These are phyloP conservation scores for Alviniconcha strummeri DNA, from an alignment of 2,888 invertebrate species.

Conservation along the genomic window DNA sequence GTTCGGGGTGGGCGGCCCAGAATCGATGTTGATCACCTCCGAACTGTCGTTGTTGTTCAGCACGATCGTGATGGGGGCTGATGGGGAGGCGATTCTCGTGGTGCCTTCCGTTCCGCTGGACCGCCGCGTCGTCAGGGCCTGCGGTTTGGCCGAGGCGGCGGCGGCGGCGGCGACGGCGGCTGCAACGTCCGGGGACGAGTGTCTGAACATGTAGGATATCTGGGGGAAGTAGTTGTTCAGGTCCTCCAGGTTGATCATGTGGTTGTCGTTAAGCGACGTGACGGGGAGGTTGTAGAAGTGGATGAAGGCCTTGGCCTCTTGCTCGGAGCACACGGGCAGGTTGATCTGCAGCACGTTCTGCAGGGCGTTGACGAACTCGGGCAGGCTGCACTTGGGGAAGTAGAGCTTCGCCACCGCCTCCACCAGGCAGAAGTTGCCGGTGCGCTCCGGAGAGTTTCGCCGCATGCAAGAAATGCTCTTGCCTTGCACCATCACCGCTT, in stretches of 20 bases:
- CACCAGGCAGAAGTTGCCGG: constrained; percentile 64
- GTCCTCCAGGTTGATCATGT: constrained; percentile 65
- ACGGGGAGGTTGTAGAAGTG: constrained; percentile 69
- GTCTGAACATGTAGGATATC: constrained; percentile 62
- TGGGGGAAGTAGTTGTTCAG: constrained; percentile 66
- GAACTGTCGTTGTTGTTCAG: constrained; percentile 20
- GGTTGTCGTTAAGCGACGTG: constrained; percentile 66
- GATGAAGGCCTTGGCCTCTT: constrained; percentile 68
- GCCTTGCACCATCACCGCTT: constrained; percentile 54
- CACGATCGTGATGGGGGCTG: constrained; percentile 22
- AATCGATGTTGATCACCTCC: constrained; percentile 29
- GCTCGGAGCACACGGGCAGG: constrained; percentile 59
- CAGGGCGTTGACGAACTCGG: constrained; percentile 66
- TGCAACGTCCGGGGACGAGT: constrained; percentile 13
- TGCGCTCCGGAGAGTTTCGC: constrained; percentile 47
- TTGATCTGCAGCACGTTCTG: constrained; percentile 64
- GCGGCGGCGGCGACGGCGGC: neutral
- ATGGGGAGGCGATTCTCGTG: constrained; percentile 12
- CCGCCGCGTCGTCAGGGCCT: constrained; percentile 2
- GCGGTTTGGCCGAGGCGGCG: neutral
- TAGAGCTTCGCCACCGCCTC: constrained; percentile 69
- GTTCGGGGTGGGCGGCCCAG: constrained; percentile 14
- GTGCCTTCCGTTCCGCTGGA: constrained; percentile 6
- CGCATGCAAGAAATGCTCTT: constrained; percentile 69
- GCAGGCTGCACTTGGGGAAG: constrained; percentile 64